Percentiles rank a stretch among this genome's conserved stretches.
These are phyloP conservation scores for Laspeyria flexula DNA, from an alignment of 2,888 invertebrate species.

Conservation along the genomic window DNA sequence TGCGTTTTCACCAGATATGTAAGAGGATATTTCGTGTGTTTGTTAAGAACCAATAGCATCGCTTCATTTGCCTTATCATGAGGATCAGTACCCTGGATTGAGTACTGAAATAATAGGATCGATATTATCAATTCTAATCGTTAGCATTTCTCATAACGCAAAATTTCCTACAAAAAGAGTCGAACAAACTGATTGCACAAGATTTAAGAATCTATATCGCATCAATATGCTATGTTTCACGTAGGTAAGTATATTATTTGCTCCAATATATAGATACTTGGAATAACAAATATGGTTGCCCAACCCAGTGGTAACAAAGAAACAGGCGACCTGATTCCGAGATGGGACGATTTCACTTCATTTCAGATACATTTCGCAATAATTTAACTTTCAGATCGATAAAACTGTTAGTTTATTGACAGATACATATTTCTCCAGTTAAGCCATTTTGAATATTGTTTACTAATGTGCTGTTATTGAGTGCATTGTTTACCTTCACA, in stretches of 20 bases:
- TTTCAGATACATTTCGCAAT: conserved; percentile 58
- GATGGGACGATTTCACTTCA: conserved; percentile 55
- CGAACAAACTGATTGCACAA: not conserved
- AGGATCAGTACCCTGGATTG: no score
- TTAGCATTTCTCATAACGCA: no score
- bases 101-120: no score
- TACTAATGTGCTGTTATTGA: not conserved
- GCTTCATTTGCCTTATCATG: no score
- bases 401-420: conserved; percentile 23
- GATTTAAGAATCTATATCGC: conserved; percentile 1
- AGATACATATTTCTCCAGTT: conserved; percentile 24
- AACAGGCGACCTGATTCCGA: conserved; percentile 64
- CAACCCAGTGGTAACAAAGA: conserved; percentile 60
- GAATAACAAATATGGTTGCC: conserved; percentile 67
- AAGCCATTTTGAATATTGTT: conserved; percentile 3
- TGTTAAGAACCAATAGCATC: no score
- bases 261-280: conserved; percentile 54
- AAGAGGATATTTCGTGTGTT: no score
- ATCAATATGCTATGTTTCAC: conserved; percentile 7
- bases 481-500: not conserved
- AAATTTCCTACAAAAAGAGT: no score
- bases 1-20: no score
- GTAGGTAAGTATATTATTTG: conserved; percentile 20
- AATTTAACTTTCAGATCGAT: conserved; percentile 43
- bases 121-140: no score